Base-by-base conservation (phyloP, 2,888 invertebrate genomes). In the Agrotis puta region DNA sequence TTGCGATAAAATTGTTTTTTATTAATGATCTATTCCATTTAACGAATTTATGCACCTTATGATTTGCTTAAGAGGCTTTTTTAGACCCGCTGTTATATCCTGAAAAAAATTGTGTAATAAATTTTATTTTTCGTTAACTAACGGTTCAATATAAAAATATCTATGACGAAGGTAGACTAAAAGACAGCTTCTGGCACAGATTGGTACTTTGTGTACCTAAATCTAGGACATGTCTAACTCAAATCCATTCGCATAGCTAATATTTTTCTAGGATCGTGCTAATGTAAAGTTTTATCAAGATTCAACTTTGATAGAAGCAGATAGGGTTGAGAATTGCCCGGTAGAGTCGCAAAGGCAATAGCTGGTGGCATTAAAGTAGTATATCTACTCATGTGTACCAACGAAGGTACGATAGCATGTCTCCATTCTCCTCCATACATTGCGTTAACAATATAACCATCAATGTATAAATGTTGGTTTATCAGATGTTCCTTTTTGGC, bases 401-500 rank as follows among this genome's bases (percentile, higher is more conserved):
- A 63, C 51, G 39, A 57, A 67, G 64, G 39, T 66, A 70, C 48
- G 54, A 62, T 64, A 65, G 47, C 54, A 61, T 64, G 70, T 64
- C 54, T 50, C 33, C 61, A 47, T 72, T 70, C 43, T 65, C 43
- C n/a, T 67, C 67, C 63, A 56, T 62, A 65, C 47, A 62, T 48
- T 48, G 45, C 54, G 48, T 56, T 74, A 56, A 33, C 56, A 58
- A 70, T 65, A 65, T 64, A 64, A 33, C 27, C 14, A 64, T 70
- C 5, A n/a, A 13, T 50, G 45, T 54, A 11, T 50, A 53, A 58
- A 63, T 56, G 47, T 43, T 27, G 58, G 56, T 27, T 74, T 79
- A 79, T 79, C 67, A 79, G 58, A 76, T 76, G 61, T 66, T 70
- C 43, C 77, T 67, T 70, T 76, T 74, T 58, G 59, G 48, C n/a